A percentile compares a stretch with the other conserved stretches of the same genome.
phyloP scores from a whole-genome alignment of 2,797 vertebrate species.

The Rachycentron canadum region DNA sequence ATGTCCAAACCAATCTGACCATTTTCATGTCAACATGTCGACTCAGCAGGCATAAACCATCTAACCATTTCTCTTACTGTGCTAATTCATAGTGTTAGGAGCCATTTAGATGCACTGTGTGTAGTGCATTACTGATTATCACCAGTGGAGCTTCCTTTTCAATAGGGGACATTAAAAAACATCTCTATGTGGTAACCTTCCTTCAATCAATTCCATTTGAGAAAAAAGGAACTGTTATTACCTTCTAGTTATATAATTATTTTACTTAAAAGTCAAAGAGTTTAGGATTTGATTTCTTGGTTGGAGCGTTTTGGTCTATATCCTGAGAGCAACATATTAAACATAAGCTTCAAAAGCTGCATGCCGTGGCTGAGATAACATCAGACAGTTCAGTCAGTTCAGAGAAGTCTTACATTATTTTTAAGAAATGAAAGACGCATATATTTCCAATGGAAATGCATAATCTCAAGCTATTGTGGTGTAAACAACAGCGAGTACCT shows the following conservation, averaged over 20 bases:
- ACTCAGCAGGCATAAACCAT: slow-evolving; percentile 12
- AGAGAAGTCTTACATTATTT: not conserved
- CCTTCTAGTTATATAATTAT: not conserved
- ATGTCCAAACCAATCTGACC: not conserved
- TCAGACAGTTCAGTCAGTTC: not conserved
- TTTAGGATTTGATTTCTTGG: not conserved
- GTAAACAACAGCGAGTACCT: slow-evolving; percentile 27
- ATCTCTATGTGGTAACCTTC: not conserved
- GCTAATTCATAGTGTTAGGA: no score
- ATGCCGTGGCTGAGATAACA: not conserved
- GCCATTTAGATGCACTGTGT: not conserved
- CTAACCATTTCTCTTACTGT: not conserved
- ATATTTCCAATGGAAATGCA: slow-evolving; percentile 10
- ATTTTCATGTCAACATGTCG: slow-evolving; percentile 25
- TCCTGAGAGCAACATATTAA: not conserved
- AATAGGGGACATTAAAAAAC: slow-evolving; percentile 8
- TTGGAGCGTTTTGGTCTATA: not conserved
- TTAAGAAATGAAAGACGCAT: not conserved
- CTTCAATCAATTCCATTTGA: slow-evolving; percentile 16
- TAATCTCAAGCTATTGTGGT: slow-evolving; percentile 20
- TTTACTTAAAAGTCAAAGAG: not conserved
- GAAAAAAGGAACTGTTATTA: slow-evolving; percentile 13
- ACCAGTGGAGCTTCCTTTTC: slow-evolving; percentile 21
- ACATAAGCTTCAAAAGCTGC: not conserved
- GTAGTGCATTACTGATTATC: not conserved